Evolutionary conservation across 2,797 vertebrate species (phyloP).

Genomic region (Ptychadena robeensis): DNA sequence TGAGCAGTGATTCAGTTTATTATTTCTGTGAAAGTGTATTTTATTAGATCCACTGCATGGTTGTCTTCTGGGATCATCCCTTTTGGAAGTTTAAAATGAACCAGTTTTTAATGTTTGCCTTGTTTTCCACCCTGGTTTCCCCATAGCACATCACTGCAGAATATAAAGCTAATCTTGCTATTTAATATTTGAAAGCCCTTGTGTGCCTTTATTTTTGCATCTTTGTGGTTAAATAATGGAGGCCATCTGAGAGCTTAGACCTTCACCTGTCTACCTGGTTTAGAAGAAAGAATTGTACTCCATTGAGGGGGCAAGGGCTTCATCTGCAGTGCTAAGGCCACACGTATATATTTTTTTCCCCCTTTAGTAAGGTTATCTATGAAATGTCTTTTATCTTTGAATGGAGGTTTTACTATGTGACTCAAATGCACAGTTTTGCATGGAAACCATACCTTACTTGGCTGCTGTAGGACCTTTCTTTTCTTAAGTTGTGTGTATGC

Average conservation of each 20-base stretch:
- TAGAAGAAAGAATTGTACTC: not conserved
- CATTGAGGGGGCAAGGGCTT: not conserved
- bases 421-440: constrained; percentile 74
- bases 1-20: constrained; percentile 15
- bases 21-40: constrained; percentile 21
- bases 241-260: not conserved
- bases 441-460: constrained; percentile 75
- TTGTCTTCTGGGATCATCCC: not conserved
- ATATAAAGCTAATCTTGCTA: not conserved
- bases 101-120: not conserved
- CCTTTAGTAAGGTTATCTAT: constrained; percentile 50
- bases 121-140: not conserved
- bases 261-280: not conserved
- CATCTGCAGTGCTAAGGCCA: not conserved
- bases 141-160: not conserved
- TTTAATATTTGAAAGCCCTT: not conserved
- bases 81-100: not conserved
- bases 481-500: not conserved
- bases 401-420: constrained; percentile 70
- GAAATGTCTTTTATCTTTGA: constrained; percentile 27
- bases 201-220: constrained; percentile 39
- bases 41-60: constrained; percentile 1
- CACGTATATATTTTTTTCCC: not conserved
- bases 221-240: not conserved
- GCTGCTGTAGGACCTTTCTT: constrained; percentile 72